Evolutionary conservation across 2,888 invertebrate genomes (phyloP).

Genomic region (Brachypterus glaber): DNA sequence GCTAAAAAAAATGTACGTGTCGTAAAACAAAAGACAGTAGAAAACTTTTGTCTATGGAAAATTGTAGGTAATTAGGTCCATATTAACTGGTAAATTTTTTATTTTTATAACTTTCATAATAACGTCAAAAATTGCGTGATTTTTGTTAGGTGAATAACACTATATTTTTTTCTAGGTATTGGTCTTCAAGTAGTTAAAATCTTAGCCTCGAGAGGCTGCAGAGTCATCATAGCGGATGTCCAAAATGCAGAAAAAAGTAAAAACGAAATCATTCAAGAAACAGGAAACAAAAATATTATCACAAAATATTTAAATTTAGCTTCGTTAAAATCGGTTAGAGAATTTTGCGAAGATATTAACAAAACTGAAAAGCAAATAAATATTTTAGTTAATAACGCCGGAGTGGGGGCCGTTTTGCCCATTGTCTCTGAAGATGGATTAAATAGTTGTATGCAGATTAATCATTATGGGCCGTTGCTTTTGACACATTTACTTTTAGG

Average conservation of each 20-base stretch:
- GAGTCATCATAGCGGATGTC: conserved; percentile 45
- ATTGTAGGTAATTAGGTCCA: too few relatives aligned
- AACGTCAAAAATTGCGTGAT: too few relatives aligned
- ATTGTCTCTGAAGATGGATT: conserved; percentile 46
- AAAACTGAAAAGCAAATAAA: conserved; percentile 47
- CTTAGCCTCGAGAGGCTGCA: conserved; percentile 43
- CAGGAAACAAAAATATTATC: conserved; percentile 32
- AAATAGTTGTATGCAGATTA: conserved; percentile 54
- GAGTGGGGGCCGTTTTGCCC: conserved; percentile 46
- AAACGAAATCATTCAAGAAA: conserved; percentile 27
- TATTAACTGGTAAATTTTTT: too few relatives aligned
- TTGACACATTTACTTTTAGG: conserved; percentile 55
- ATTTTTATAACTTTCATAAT: too few relatives aligned
- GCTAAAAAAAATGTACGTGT: too few relatives aligned
- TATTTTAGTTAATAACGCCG: conserved; percentile 57
- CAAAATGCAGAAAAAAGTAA: conserved; percentile 25
- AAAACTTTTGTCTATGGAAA: too few relatives aligned
- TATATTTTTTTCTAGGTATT: conserved; percentile 34
- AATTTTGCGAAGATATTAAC: conserved; percentile 51
- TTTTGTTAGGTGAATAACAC: too few relatives aligned
- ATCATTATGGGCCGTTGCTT: conserved; percentile 61
- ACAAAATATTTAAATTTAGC: conserved; percentile 45
- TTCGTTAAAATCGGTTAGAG: conserved; percentile 47
- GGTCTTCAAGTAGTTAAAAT: conserved; percentile 39
- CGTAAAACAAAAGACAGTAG: too few relatives aligned